Conservation (phyloP, 2,797 vertebrate genomes). For the Loriculus beryllinus region DNA sequence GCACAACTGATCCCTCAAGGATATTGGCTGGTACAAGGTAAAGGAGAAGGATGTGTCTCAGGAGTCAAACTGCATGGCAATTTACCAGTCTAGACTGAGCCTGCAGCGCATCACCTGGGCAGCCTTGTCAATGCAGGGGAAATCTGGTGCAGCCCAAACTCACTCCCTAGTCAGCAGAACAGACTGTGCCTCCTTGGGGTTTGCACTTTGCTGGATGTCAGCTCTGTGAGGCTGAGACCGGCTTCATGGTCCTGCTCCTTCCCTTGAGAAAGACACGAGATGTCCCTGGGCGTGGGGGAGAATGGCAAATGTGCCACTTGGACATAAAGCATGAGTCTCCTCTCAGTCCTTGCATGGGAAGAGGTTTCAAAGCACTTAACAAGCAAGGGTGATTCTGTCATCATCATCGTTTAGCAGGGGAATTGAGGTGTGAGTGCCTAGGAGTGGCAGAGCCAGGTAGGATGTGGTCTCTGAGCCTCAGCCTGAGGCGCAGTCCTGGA, state of each 20-base stretch:
- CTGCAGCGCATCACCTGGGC: not conserved
- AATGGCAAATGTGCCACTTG: not conserved
- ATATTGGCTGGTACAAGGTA: not conserved
- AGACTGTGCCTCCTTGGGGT: not conserved
- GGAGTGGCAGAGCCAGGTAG: not conserved
- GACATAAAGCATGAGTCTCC: not conserved
- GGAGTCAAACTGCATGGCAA: not conserved
- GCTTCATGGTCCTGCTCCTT: not conserved
- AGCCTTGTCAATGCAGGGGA: not conserved
- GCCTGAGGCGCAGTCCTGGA: not conserved
- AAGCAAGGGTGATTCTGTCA: not conserved
- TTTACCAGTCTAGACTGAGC: not conserved
- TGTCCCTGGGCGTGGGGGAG: not conserved
- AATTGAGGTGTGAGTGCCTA: not conserved
- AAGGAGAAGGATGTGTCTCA: not conserved
- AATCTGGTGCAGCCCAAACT: not conserved
- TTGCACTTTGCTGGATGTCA: not conserved
- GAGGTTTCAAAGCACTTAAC: not conserved
- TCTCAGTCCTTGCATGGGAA: not conserved
- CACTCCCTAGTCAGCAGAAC: not conserved
- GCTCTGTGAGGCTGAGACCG: not conserved
- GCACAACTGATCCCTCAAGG: constrained; percentile 45
- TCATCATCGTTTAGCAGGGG: not conserved
- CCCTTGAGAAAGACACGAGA: not conserved
- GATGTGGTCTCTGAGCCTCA: not conserved